Conservation (phyloP, 2,113 vertebrate species). For the Hippoglossus stenolepis region DNA sequence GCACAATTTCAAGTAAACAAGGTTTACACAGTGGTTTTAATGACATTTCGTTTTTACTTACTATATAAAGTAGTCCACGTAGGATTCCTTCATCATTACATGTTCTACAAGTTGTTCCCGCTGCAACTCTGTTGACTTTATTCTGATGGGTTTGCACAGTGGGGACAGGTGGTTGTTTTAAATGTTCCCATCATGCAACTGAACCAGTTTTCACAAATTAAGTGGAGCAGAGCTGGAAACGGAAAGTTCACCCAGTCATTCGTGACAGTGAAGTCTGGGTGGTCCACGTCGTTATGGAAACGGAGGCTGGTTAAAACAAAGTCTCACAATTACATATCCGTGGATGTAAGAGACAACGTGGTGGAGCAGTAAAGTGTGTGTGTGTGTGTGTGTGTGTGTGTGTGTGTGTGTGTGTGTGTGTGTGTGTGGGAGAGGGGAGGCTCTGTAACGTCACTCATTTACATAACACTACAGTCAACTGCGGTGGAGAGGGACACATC, state of each 20-base stretch:
- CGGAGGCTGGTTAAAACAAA: constrained; percentile 11
- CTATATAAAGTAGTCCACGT: too few relatives aligned
- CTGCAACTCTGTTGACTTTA: neutral
- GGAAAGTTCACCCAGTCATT: neutral
- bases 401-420: constrained; percentile 1
- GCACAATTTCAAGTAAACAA: too few relatives aligned
- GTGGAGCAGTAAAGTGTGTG: constrained; percentile 31
- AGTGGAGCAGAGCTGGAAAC: neutral
- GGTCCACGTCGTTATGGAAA: constrained; percentile 58
- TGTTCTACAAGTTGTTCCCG: neutral
- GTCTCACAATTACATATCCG: constrained; percentile 13
- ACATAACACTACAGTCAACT: constrained; percentile 59
- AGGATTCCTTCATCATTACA: neutral
- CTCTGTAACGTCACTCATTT: constrained; percentile 49
- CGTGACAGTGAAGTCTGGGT: constrained; percentile 54
- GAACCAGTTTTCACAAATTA: too few relatives aligned
- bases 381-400: neutral
- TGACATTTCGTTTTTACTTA: too few relatives aligned
- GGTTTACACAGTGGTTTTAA: too few relatives aligned
- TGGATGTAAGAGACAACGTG: constrained; percentile 23
- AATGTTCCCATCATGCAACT: neutral
- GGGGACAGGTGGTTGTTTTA: neutral
- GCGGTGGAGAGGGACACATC: constrained; percentile 50
- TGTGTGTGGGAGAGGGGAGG: neutral
- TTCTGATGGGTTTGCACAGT: neutral